Base-by-base conservation (phyloP, 92 coral and sea anemone genomes). In the Palythoa heliodiscus region DNA sequence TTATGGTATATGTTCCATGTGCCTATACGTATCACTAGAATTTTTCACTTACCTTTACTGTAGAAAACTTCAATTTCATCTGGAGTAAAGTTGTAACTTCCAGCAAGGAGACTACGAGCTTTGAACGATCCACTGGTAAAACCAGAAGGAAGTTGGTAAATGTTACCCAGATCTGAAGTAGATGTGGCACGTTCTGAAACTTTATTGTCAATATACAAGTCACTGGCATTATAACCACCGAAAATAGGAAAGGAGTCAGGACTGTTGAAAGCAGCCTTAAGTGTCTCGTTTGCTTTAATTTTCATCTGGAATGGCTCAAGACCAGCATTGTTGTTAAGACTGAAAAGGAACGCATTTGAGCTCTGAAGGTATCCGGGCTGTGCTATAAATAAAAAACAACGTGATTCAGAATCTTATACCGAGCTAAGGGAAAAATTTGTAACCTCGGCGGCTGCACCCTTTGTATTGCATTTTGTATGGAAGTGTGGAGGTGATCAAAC, bases 41-140 rank as follows among this genome's bases (percentile, higher is more conserved):
- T 29, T 29, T 29, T 29, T 29, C 1, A 29, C 1, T 29, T 17
- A 52, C 84, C 74, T 29, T 66, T 47, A 40, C 4, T 80, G 60
- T 80, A 63, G 63, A 80, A 80, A 6, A 80, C 84, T 22, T 80
- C 84, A 7, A 80, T 50, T 80, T 80, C 84, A 35, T 80, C 84
- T 23, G 48, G 73, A 22, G 23, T 80, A 73, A 80, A 80, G 25
- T 64, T 47, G n/a, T 48, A 67, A 67, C 84, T 80, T 4, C 84
- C 84, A 38, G 84, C 84, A 15, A 80, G 74, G 5, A 80, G 84
- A 66, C 73, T 80, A 4, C 84, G 84, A n/a, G 84, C 73, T 8
- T 67, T 23, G 50, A 67, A 80, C 0, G 84, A 40, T 38, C 73
- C 84, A 1, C 8, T 15, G 61, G 75, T 43, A 22, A 64, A 80